Percentiles rank a stretch among this genome's conserved stretches.
Evolutionary conservation across 2,113 vertebrate species (phyloP).

Genomic region (Grantiella picta): DNA sequence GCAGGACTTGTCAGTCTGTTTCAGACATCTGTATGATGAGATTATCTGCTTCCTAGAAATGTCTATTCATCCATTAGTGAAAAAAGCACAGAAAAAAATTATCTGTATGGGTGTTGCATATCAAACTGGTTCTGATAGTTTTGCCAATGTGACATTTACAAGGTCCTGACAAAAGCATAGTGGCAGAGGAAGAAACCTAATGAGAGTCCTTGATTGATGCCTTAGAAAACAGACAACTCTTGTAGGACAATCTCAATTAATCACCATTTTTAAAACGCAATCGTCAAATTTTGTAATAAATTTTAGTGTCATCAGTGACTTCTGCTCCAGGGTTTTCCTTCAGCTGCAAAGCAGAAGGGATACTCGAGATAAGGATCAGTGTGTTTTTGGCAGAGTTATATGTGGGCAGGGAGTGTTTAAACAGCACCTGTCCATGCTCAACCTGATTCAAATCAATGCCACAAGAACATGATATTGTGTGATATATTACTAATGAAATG

Average conservation of each 20-base stretch:
- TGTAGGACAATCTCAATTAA: not conserved
- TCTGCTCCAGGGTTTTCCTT: not conserved
- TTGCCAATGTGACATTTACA: not conserved
- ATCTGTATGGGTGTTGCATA: not conserved
- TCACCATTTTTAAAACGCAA: not conserved
- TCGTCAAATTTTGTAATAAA: not conserved
- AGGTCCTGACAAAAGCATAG: not conserved
- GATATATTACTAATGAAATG: not conserved
- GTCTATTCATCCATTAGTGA: not conserved
- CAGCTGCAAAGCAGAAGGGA: not conserved
- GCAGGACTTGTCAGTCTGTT: not conserved
- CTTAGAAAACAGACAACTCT: not conserved
- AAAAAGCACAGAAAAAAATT: not conserved
- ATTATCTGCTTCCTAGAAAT: not conserved
- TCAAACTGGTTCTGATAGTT: not conserved
- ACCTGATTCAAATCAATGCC: not conserved
- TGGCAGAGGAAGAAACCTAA: not conserved
- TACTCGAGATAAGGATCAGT: not conserved
- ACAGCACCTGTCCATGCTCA: not conserved
- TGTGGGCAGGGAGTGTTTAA: not conserved
- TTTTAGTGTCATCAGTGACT: not conserved
- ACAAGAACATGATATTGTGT: not conserved
- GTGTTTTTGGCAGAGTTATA: not conserved
- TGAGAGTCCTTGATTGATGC: not conserved
- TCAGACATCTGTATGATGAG: not conserved